Evolutionary conservation across 2,888 invertebrate genomes (phyloP), one percentile per base, ranked within the genome.

Genomic region (Sarcophaga subvicina): DNA sequence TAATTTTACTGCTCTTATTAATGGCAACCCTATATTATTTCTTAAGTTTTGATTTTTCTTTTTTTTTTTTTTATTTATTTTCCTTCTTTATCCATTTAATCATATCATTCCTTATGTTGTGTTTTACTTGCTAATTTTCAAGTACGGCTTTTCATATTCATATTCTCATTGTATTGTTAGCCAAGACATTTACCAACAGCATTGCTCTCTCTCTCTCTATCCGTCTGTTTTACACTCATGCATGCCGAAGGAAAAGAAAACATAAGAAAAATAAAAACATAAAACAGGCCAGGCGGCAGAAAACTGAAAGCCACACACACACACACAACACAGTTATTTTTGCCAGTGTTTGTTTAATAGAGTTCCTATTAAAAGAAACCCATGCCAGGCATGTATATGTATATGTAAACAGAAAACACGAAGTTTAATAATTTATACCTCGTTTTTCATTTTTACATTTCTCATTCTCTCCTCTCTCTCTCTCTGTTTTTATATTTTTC

Each of bases 141-240:
- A 82, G 81, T 79, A 85, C 81, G 77, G 69, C 54, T 83, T 72
- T 69, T 76, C 64, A 73, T 72, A 78, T 76, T 47, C 60, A 60
- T 71, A 59, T 59, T 60, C 37, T 67, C 47, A 45, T 60, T 80
- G 20, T 22, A 37, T 27, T 76, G 78, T 81, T 83, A 86, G 82
- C 76, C 82, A 79, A 83, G 79, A 67, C 71, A 83, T 70, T 71
- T 76, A 86, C 76, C 71, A 85, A 47, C 69, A 45, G n/a, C 22
- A 62, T 20, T 62, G 20, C 20, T 22, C 17, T 62, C 62, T 10
- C n/a, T 10, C n/a, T 11, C 12, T n/a, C 45, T 1, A 5, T 49
- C 5, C 11, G 22, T 17, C 17, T 47, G 45, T 12, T n/a, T 20
- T 11, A 20, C 11, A 47, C 45, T 20, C 6, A 67, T 45, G 20